Conservation (phyloP, 2,113 vertebrate genomes). For the Hemichromis elongatus region DNA sequence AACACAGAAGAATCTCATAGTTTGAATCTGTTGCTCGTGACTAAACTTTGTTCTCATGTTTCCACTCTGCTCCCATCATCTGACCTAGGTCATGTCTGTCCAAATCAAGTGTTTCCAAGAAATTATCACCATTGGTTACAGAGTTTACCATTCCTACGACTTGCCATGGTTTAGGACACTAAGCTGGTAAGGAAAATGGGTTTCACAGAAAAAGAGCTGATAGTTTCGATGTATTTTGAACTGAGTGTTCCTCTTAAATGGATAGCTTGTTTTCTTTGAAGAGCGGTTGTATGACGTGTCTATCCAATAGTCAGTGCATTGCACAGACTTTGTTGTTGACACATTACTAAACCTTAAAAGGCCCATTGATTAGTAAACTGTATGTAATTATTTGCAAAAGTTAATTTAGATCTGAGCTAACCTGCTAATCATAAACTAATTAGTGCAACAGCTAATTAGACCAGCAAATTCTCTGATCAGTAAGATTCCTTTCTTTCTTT, state of each 20-base stretch:
- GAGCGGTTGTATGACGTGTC: rapidly evolving
- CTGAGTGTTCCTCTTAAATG: background rate
- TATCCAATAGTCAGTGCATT: background rate
- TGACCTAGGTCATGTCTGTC: slow-evolving; percentile 85
- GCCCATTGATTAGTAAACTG: background rate
- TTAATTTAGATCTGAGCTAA: no score
- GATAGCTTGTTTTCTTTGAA: background rate
- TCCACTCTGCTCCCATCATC: slow-evolving; percentile 4
- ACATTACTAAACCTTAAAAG: background rate
- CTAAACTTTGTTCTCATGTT: background rate
- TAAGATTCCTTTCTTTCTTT: no score
- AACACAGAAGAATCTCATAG: background rate
- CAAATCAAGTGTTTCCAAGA: slow-evolving; percentile 98
- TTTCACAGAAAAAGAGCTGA: background rate
- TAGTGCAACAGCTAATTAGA: no score
- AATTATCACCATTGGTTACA: slow-evolving; percentile 96
- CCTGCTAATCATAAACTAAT: no score
- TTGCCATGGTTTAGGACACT: slow-evolving; percentile 95
- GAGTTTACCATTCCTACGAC: slow-evolving; percentile 94
- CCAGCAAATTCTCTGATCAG: no score
- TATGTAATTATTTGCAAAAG: rapidly evolving
- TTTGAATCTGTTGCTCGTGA: background rate
- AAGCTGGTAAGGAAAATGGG: slow-evolving; percentile 83
- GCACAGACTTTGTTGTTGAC: rapidly evolving
- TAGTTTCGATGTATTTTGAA: rapidly evolving